Base-by-base conservation (phyloP, 2,113 vertebrate genomes). In the Tragelaphus buxtoni region DNA sequence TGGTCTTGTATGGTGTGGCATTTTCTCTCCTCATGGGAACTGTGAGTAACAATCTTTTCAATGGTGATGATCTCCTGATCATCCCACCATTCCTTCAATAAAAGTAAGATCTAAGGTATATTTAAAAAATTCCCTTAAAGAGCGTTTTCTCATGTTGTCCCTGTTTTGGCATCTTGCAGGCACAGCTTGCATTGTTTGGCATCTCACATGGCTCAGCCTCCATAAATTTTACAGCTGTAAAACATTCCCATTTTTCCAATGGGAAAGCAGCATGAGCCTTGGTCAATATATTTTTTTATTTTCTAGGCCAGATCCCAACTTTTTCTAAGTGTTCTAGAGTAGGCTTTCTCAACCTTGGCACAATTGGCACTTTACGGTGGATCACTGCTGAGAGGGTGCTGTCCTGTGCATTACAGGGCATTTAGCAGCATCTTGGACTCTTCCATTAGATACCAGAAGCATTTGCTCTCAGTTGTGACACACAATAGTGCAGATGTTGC, bases 361-460 rank as follows among this genome's bases (percentile, higher is more conserved):
- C 3, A 17, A n/a, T 0, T 9, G 61, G 32, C 5, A 9, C 12
- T 55, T 32, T 39, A 7, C 6, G 5, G 9, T 3, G 20, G 42
- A 8, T 45, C 47, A 35, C n/a, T 28, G 42, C 53, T 58, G 60
- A 55, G 72, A 45, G 18, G 63, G 35, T 14, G 8, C 10, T 24
- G 1, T 35, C 14, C 5, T 9, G 13, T 20, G 17, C 39, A 26
- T 10, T n/a, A 65, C 5, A n/a, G 20, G 28, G 53, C 16, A 18
- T 16, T 69, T 35, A 30, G 28, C 7, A n/a, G 42, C 3, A 18
- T 2, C 61, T 12, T 42, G 1, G 5, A 13, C 12, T 4, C 10
- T 42, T 35, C 22, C 20, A 39, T 39, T 32, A 61, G 82, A 61
- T n/a, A 55, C 39, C 32, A 81, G 42, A 32, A 24, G 49, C 39